Evolutionary conservation across 2,113 vertebrate species (phyloP).

Genomic region (Corythoichthys haematopterus): DNA sequence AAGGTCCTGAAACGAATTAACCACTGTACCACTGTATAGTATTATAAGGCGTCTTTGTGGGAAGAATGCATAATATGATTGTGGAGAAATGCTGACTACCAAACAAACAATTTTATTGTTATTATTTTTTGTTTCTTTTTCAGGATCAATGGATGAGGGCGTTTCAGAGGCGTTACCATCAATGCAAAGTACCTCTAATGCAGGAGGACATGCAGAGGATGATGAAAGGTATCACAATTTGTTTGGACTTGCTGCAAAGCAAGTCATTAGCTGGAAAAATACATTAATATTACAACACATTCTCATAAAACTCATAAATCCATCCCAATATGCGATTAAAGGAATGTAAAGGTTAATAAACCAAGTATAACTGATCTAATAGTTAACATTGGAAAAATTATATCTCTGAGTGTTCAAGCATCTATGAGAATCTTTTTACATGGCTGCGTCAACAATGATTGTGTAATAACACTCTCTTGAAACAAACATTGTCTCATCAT

Average conservation of each 20-base stretch:
- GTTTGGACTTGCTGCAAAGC: conserved; percentile 29
- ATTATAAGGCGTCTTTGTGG: not conserved
- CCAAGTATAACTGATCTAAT: not conserved
- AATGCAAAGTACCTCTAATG: conserved; percentile 80
- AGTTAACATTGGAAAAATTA: too few species aligned
- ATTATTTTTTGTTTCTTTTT: not conserved
- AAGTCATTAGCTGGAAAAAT: conserved; percentile 12
- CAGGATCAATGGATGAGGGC: conserved; percentile 91
- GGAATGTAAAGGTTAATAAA: not conserved
- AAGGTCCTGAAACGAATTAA: too few species aligned
- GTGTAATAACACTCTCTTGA: too few species aligned
- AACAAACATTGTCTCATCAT: too few species aligned
- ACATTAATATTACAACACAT: conserved; percentile 1
- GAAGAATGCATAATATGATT: not conserved
- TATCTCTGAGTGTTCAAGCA: too few species aligned
- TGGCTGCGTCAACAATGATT: too few species aligned
- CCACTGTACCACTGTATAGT: too few species aligned
- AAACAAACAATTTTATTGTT: not conserved
- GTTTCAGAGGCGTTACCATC: conserved; percentile 86
- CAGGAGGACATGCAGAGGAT: conserved; percentile 81
- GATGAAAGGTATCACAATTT: conserved; percentile 81
- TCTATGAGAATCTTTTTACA: too few species aligned
- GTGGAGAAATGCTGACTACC: not conserved
- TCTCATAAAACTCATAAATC: conserved; percentile 5
- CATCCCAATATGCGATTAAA: not conserved